Percentiles rank a stretch among this genome's conserved stretches.
phyloP scores from a whole-genome alignment of 2,113 vertebrate species.

The Hypomesus transpacificus region DNA sequence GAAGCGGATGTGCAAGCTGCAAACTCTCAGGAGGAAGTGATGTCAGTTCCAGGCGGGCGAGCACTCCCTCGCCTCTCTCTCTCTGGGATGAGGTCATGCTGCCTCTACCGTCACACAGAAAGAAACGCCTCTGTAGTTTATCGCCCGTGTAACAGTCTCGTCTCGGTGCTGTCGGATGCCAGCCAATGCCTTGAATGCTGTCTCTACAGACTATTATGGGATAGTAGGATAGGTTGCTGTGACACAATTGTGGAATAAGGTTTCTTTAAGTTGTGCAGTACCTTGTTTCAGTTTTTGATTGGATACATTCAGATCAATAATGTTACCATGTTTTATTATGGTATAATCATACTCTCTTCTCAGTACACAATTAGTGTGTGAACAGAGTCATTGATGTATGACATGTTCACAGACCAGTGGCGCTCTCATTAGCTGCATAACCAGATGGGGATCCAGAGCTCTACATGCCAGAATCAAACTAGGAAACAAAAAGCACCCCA shows the following conservation, averaged over 20 bases:
- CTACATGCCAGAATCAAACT: not conserved
- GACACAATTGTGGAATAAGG: no score
- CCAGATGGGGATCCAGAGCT: no score
- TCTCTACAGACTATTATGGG: no score
- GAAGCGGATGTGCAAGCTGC: slow-evolving; percentile 28
- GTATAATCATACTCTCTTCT: no score
- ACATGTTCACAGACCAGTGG: not conserved
- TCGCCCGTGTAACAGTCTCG: not conserved
- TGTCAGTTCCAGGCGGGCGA: slow-evolving; percentile 27
- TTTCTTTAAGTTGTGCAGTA: no score
- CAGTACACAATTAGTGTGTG: not conserved
- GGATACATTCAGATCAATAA: no score
- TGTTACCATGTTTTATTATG: no score
- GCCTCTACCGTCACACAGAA: slow-evolving; percentile 4
- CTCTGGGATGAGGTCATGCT: slow-evolving; percentile 55
- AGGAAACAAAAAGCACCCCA: not conserved
- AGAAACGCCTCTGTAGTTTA: slow-evolving; percentile 2
- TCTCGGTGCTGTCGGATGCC: not conserved
- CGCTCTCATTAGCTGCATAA: no score
- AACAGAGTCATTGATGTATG: not conserved
- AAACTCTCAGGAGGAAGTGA: slow-evolving; percentile 45
- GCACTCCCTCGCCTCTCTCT: slow-evolving; percentile 40
- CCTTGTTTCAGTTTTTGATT: no score
- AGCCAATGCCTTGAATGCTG: not conserved
- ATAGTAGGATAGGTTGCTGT: no score